Evolutionary conservation across 2,888 invertebrate species (phyloP).

Genomic region (Dryobotodes eremita): DNA sequence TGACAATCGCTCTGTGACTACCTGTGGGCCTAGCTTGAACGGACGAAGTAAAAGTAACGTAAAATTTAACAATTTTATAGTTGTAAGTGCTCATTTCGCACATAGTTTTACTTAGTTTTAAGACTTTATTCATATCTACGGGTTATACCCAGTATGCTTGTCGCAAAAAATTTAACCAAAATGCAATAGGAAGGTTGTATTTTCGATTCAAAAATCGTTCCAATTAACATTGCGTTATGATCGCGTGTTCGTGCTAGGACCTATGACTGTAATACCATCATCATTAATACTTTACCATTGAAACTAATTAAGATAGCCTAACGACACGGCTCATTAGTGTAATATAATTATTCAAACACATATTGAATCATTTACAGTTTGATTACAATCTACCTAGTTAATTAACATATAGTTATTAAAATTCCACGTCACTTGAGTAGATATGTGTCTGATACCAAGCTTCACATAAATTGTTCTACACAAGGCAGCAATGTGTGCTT

Average conservation of each 20-base stretch:
- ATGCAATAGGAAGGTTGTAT: background rate
- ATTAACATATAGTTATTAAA: constrained; percentile 16
- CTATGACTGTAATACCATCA: background rate
- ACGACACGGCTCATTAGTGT: constrained; percentile 28
- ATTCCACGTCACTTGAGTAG: background rate
- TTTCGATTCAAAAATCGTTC: background rate
- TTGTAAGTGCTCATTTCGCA: too few relatives aligned
- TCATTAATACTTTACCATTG: background rate
- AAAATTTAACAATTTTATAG: too few relatives aligned
- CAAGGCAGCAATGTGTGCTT: background rate
- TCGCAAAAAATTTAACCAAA: background rate
- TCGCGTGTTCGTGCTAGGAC: fast-evolving
- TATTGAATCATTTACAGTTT: constrained; percentile 6
- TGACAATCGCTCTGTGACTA: too few relatives aligned
- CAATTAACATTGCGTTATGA: background rate
- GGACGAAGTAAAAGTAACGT: too few relatives aligned
- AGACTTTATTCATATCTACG: background rate
- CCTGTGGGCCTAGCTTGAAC: too few relatives aligned
- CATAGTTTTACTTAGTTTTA: too few relatives aligned
- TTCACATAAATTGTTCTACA: background rate
- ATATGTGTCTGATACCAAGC: background rate
- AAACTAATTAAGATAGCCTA: constrained; percentile 34
- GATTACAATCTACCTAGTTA: constrained; percentile 17
- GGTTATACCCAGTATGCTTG: background rate
- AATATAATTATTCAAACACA: constrained; percentile 23